These are phyloP conservation scores for Cyanoliseus patagonus DNA, from an alignment of 2,113 vertebrate species.

Conservation along the genomic window DNA sequence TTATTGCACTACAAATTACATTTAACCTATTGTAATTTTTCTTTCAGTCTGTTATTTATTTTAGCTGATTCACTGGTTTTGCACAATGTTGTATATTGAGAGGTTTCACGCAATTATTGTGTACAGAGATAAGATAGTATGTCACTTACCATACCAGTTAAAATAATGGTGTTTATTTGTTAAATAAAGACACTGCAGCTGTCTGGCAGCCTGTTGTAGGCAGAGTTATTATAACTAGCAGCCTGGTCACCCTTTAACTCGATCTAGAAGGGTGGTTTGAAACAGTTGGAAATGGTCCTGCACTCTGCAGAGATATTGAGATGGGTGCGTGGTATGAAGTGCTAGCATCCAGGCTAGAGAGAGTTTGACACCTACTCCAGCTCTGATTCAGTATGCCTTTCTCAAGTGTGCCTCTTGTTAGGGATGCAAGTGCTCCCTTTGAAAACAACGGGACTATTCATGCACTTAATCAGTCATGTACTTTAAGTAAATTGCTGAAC, in stretches of 20 bases:
- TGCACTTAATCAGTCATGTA: not conserved
- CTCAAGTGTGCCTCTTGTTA: not conserved
- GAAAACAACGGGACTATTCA: not conserved
- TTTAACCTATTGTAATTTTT: not conserved
- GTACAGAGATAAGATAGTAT: rapidly evolving
- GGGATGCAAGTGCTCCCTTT: not conserved
- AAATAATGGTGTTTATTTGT: not conserved
- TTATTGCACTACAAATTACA: not conserved
- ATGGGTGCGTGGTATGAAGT: rapidly evolving
- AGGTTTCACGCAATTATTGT: not conserved
- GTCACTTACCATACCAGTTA: not conserved
- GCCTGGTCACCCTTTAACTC: not conserved
- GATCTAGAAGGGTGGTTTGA: not conserved
- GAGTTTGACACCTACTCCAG: not conserved
- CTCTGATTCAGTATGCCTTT: not conserved
- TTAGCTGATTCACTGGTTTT: not conserved
- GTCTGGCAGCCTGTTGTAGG: not conserved
- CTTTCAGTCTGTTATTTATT: not conserved
- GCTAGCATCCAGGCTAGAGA: not conserved
- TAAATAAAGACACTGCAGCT: not conserved
- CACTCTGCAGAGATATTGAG: not conserved
- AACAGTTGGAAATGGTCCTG: rapidly evolving
- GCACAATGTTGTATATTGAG: not conserved
- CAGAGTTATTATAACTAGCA: not conserved
- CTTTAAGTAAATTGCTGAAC: constrained; percentile 19